These are phyloP conservation scores for Dipodomys ordii DNA, from an alignment of 2,113 vertebrate species.

Conservation along the genomic window DNA sequence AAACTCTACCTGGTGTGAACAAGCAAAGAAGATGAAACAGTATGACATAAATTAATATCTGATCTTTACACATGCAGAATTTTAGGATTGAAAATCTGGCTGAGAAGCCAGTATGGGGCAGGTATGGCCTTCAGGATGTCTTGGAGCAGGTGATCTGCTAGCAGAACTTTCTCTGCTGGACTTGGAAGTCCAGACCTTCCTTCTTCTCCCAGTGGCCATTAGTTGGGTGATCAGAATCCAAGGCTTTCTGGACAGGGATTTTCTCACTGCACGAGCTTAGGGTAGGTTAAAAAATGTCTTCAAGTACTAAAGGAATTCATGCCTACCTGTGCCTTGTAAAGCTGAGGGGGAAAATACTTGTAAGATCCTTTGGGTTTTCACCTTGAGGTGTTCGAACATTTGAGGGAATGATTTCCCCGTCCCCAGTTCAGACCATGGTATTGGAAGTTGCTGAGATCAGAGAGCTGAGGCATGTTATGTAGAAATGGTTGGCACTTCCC, in stretches of 20 bases:
- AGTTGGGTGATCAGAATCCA: not conserved
- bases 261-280: not conserved
- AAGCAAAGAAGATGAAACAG: not conserved
- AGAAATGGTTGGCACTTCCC: not conserved
- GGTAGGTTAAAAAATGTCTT: constrained; percentile 14
- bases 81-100: not conserved
- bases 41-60: not conserved
- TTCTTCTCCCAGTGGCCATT: not conserved
- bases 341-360: constrained; percentile 4
- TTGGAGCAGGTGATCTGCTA: not conserved
- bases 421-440: not conserved
- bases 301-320: not conserved
- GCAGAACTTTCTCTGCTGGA: not conserved
- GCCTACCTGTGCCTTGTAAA: constrained; percentile 18
- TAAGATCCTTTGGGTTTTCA: not conserved
- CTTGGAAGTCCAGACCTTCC: not conserved
- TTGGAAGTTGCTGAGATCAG: not conserved
- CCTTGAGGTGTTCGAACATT: not conserved
- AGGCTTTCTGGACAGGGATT: not conserved
- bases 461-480: not conserved
- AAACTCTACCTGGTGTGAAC: not conserved
- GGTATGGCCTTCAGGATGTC: no score
- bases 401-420: not conserved
- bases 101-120: not conserved
- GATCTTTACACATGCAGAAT: not conserved